Base-by-base conservation (phyloP, 2,113 vertebrate genomes). In the Copsychus sechellarum region DNA sequence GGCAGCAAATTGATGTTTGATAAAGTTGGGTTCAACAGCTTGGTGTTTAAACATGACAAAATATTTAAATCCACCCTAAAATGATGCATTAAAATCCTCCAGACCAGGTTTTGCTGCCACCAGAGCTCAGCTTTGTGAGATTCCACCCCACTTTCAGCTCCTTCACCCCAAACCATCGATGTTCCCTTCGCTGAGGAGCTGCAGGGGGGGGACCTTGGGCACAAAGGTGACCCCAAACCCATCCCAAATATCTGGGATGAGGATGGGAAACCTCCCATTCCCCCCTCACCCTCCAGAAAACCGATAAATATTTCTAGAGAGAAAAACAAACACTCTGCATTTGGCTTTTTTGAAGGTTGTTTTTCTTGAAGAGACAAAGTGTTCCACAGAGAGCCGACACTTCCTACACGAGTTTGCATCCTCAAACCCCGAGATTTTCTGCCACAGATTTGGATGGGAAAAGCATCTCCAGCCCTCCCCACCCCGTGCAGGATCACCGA, bases 331-430 rank as follows among this genome's bases (percentile, higher is more conserved):
- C 90, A 38, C 34, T 54, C 79, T 1, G 1, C 76, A 40, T 40
- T 86, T 12, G 72, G 82, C 71, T 93, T 92, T 86, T 91, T 56
- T 4, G 69, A 87, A 53, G 84, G 43, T 89, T 91, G 85, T 96
- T 96, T 95, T 93, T 90, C 92, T 93, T 21, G 42, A 92, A 61
- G 94, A 96, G 86, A 96, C 94, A 76, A 92, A 95, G 92, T 91
- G 86, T 96, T 96, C 94, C 73, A 70, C 80, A 43, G 92, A 80
- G 79, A 90, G 88, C 93, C 79, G 83, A 97, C 94, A 94, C 90
- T 96, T 96, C 93, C 96, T 61, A 94, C 96, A 89, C 93, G 22
- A 94, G 82, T 96, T 96, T 94, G 86, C 86, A 34, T 94, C 67
- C 83, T 57, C 93, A 66, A 93, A 86, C 73, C 91, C 80, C 4